These are phyloP conservation scores for Lypha dubia DNA, from an alignment of 2,888 invertebrate genomes.

Conservation along the genomic window DNA sequence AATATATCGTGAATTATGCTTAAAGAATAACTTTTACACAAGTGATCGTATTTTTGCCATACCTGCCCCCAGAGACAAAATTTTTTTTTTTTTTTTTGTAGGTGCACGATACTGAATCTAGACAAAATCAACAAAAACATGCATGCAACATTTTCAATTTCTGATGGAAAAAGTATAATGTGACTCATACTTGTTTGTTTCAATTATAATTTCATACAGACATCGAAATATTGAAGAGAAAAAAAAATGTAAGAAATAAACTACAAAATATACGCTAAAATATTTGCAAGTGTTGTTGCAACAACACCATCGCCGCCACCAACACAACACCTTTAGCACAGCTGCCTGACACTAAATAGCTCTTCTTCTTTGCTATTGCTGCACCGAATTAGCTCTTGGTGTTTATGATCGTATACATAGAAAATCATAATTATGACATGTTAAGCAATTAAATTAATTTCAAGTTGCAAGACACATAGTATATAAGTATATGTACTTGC, in stretches of 20 bases:
- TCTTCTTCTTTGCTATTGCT: slow-evolving; percentile 14
- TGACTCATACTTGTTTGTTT: slow-evolving; percentile 61
- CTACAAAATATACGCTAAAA: slow-evolving; percentile 25
- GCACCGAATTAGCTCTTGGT: slow-evolving; percentile 32
- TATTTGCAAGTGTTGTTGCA: slow-evolving; percentile 47
- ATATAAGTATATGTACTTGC: slow-evolving; percentile 2
- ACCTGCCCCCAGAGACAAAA: slow-evolving; percentile 40
- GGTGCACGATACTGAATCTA: slow-evolving; percentile 52
- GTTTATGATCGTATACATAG: slow-evolving; percentile 26
- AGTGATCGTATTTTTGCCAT: neutral
- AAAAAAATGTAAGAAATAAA: slow-evolving; percentile 37
- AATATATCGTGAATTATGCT: neutral
- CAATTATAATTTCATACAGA: slow-evolving; percentile 57
- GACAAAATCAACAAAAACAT: slow-evolving; percentile 49
- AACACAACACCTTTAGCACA: slow-evolving; percentile 34
- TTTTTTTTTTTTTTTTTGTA: too few relatives aligned
- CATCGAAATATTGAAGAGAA: slow-evolving; percentile 38
- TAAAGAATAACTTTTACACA: neutral
- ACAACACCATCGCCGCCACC: slow-evolving; percentile 41
- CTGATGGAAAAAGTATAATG: slow-evolving; percentile 51
- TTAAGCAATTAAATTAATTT: slow-evolving; percentile 78
- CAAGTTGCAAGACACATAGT: slow-evolving; percentile 43
- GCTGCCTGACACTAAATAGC: slow-evolving; percentile 21
- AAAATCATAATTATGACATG: slow-evolving; percentile 76
- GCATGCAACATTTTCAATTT: slow-evolving; percentile 51